Conservation (phyloP, 2,113 vertebrate genomes). For the Canis aureus region DNA sequence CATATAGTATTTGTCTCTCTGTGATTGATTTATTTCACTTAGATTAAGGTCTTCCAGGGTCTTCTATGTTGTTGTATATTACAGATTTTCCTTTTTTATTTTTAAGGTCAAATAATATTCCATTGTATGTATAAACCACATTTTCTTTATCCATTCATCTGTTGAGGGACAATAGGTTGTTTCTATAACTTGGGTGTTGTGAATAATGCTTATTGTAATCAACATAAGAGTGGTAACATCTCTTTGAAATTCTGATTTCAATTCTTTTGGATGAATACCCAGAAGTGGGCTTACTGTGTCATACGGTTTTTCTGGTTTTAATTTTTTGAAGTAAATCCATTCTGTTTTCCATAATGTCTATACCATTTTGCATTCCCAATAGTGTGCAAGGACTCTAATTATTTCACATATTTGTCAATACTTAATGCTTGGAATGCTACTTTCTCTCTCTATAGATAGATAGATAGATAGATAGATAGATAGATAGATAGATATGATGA, state of each 20-base stretch:
- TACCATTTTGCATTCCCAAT: not conserved
- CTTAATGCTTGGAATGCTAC: not conserved
- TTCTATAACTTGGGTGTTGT: not conserved
- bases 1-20: not conserved
- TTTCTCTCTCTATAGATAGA: too few relatives aligned
- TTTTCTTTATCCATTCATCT: not conserved
- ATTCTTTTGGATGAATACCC: not conserved
- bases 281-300: not conserved
- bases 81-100: not conserved
- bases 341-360: not conserved
- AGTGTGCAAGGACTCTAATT: not conserved
- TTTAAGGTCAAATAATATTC: not conserved
- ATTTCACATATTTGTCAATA: not conserved
- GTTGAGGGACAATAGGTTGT: not conserved
- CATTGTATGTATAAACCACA: not conserved
- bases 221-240: not conserved
- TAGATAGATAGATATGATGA: too few relatives aligned
- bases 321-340: not conserved
- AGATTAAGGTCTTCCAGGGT: not conserved
- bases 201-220: not conserved
- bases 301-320: not conserved
- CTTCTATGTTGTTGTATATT: not conserved
- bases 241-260: not conserved
- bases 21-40: not conserved
- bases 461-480: too few relatives aligned